Conservation (phyloP, 2,113 vertebrate genomes). For the Tenebrosternarchus preto region DNA sequence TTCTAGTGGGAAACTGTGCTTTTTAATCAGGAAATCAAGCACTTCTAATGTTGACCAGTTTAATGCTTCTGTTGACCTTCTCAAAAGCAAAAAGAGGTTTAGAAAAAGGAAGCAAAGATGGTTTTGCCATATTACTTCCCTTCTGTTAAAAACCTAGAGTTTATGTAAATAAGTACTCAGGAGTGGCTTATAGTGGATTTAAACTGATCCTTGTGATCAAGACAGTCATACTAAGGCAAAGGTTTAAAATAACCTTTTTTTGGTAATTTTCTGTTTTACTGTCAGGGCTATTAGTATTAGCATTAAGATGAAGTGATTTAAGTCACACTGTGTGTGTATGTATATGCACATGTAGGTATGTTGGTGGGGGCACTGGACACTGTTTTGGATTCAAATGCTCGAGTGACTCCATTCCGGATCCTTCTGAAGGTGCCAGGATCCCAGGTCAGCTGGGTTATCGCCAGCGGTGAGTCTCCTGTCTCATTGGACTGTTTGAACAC, state of each 20-base stretch:
- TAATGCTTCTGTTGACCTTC: not conserved
- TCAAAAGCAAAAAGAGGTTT: not conserved
- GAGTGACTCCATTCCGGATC: constrained; percentile 89
- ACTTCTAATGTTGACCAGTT: not conserved
- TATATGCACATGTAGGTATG: constrained; percentile 76
- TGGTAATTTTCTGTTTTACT: not conserved
- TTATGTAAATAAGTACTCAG: too few species aligned
- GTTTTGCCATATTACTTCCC: not conserved
- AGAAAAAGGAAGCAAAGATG: not conserved
- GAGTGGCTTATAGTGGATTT: too few species aligned
- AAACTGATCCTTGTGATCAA: too few species aligned
- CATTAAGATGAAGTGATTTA: not conserved
- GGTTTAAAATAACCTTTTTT: too few species aligned
- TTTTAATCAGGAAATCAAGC: not conserved
- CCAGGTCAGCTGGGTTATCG: constrained; percentile 92
- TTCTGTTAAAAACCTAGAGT: too few species aligned
- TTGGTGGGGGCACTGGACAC: constrained; percentile 94
- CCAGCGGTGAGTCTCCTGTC: constrained; percentile 82
- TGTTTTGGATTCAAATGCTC: constrained; percentile 90
- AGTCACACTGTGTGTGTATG: not conserved
- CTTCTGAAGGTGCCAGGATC: constrained; percentile 93
- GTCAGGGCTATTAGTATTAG: not conserved
- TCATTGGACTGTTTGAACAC: too few species aligned
- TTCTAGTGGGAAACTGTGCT: not conserved
- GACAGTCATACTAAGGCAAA: too few species aligned